These are phyloP conservation scores for Carduelis carduelis DNA, from an alignment of 2,797 vertebrate genomes.

Conservation along the genomic window DNA sequence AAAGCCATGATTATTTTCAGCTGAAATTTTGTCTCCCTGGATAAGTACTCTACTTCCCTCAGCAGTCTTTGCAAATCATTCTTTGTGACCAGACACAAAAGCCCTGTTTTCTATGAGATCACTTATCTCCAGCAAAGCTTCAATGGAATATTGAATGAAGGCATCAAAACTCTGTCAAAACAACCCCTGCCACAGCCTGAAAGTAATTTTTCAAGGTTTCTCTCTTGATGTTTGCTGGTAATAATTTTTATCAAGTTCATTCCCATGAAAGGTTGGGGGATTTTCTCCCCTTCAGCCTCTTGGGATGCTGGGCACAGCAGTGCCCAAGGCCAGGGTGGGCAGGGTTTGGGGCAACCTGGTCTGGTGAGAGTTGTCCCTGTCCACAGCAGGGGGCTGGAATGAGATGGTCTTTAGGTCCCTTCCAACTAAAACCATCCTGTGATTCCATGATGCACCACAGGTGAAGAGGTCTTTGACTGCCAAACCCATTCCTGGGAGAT, in stretches of 20 bases:
- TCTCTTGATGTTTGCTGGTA: neutral
- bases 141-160: neutral
- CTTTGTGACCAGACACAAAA: conserved; percentile 24
- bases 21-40: neutral
- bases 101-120: neutral
- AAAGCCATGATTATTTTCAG: neutral
- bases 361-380: neutral
- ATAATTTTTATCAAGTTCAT: neutral
- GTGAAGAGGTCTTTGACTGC: neutral
- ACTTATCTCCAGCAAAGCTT: neutral
- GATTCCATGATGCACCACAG: fast-evolving
- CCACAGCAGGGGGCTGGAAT: neutral
- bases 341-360: neutral
- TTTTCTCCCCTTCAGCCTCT: neutral
- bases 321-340: neutral
- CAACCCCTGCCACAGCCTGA: neutral
- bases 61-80: neutral
- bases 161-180: neutral
- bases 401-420: neutral
- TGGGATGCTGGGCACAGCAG: neutral
- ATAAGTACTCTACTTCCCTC: neutral
- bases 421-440: neutral
- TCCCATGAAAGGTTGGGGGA: neutral
- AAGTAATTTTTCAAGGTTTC: neutral
- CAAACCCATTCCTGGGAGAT: neutral